Evolutionary conservation across 2,888 invertebrate species (phyloP), one percentile per base, ranked within the genome.

Genomic region (Urechis unicinctus): DNA sequence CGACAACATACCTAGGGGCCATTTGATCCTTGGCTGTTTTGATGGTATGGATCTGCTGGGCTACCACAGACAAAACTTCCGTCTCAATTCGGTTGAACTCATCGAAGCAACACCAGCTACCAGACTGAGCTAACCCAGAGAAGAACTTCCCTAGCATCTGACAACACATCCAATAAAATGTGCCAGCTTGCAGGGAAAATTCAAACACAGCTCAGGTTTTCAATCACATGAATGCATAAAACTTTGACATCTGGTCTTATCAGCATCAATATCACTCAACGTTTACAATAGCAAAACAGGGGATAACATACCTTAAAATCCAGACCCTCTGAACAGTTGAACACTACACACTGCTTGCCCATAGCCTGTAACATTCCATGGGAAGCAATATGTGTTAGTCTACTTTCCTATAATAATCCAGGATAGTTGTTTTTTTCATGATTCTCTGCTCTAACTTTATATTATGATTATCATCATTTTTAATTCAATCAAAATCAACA

Each of bases 31-130:
- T 78, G 42, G 77, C 78, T 2, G 72, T 62, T 62, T 77, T 77
- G 51, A 78, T 77, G n/a, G 76, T 74, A 24, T 70, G 72, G 26
- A 78, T 72, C 66, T 78, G 78, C 59, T 77, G 75, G 4, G 78
- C 76, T 3, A 78, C 76, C 17, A 78, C 77, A 4, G 77, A 77
- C 62, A 78, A 56, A 2, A 78, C 78, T 61, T 78, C 77, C 21
- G 77, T 65, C 56, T 77, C 77, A 46, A 78, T 77, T 22, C 78
- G 66, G 62, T 78, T 78, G 61, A 78, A 78, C 63, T 78, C 78
- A 57, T 78, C 78, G 67, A 78, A 77, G 60, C 77, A 78, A 51
- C 73, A 75, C 77, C 78, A 77, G 58, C 73, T 72, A 21, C 77
- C 77, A 3, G 76, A 75, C 68, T 78, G 78, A 9, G 75, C 69